Base-by-base conservation (phyloP, 2,113 vertebrate species). In the Carlito syrichta region DNA sequence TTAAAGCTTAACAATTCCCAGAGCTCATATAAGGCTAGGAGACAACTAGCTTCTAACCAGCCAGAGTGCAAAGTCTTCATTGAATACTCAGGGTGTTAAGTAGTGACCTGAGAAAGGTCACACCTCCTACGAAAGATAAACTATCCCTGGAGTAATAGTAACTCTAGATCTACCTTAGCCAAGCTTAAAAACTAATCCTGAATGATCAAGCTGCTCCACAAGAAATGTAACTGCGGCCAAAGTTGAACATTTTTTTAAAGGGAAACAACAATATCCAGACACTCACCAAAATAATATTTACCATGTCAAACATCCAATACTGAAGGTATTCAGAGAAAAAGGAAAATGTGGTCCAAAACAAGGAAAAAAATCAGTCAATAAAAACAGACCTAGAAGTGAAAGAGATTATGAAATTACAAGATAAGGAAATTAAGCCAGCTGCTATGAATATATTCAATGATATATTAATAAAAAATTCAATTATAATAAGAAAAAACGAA, bases 391-490 rank as follows among this genome's bases (percentile, higher is more conserved):
- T 43, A 78, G 38, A 77, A 86, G 89, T 58, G 52, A 89, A 2
- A 60, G 19, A 83, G 10, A 94, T 56, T 30, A 86, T 32, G 23
- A 95, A 83, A 78, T 6, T 12, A 86, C 32, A 32, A 23, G 62
- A 40, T 3, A 82, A 92, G 25, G 8, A 89, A 11, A 89, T 77
- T 85, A 82, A 81, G 43, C 13, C 27, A 68, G 25, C 1, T 60
- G 78, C 22, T 83, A 89, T n/a, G 56, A 89, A 71, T 92, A 9
- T 48, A 27, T 68, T 58, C 35, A 54, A 91, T 16, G 66, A 38
- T 30, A 10, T 69, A n/a, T n/a, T n/a, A 83, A 86, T 87, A 69
- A 32, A 56, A 97, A 87, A 85, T 27, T 83, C 35, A 89, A 87
- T 77, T 27, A 58, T 11, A 52, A 71, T 54, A 56, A 66, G 48